Percentiles rank a stretch among this genome's conserved stretches.
phyloP scores from a whole-genome alignment of 1,140 invertebrate genomes.

The Neodiprion fabricii region DNA sequence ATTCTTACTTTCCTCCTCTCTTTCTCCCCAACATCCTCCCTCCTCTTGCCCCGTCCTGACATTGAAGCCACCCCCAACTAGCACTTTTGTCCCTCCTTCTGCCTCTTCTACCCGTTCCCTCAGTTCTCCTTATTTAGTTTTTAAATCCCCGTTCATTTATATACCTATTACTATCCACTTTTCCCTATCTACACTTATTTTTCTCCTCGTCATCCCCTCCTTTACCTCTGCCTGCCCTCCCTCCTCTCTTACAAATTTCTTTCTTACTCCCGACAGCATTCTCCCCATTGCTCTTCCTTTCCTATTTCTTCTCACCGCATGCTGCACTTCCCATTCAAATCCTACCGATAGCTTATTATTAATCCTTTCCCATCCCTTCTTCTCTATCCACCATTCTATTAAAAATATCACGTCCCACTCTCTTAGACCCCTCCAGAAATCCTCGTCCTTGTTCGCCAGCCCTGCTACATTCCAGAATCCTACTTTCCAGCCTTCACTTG shows the following conservation, averaged over 20 bases:
- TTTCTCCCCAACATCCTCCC: not conserved
- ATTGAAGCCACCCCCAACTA: slow-evolving; percentile 23
- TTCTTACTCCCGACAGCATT: no score
- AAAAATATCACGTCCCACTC: not conserved
- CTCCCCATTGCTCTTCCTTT: no score
- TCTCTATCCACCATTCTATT: not conserved
- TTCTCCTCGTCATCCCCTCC: not conserved
- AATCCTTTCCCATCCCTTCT: not conserved
- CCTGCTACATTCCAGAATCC: not conserved
- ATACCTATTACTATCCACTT: no score
- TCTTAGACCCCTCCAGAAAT: not conserved
- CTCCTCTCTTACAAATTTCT: no score
- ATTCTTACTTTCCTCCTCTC: not conserved
- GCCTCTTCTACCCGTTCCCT: not conserved
- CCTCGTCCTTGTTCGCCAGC: not conserved
- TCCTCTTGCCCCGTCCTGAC: not conserved
- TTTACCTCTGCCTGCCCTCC: no score
- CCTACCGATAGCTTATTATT: no score
- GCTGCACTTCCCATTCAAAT: no score
- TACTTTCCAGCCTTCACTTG: not conserved
- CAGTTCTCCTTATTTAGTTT: slow-evolving; percentile 14
- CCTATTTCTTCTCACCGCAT: no score
- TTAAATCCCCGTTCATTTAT: slow-evolving; percentile 23
- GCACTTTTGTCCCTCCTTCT: slow-evolving; percentile 4
- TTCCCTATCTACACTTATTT: no score